Base-by-base conservation (phyloP, 2,113 vertebrate genomes). In the Lipotes vexillifer region DNA sequence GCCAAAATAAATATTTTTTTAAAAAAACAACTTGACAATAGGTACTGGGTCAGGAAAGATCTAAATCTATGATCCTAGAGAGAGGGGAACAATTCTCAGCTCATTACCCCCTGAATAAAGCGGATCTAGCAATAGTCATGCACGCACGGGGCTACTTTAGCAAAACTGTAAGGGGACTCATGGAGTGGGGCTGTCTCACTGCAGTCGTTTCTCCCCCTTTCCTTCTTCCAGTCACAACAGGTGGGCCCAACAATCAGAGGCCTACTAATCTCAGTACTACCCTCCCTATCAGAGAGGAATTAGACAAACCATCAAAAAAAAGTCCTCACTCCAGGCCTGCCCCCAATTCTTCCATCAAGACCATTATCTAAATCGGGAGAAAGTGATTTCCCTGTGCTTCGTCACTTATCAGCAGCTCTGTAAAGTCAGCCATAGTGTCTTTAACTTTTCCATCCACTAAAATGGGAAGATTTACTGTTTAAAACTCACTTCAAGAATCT, bases 361-460 rank as follows among this genome's bases (percentile, higher is more conserved):
- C 52, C 63, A 49, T 52, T 38, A 38, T 68, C 71, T 90, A 69
- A 72, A 86, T 74, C 90, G 85, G 41, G 41, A 87, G 13, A 90
- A 90, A 81, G 59, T 29, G 65, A 90, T 66, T 81, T 94, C 66
- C 69, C 84, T 44, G 29, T 17, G 38, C 57, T 92, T 74, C 6
- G 29, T 81, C 71, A n/a, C 74, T 36, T 27, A 46, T 2, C 29
- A 95, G 61, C 25, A 74, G 71, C 31, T 89, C 68, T 94, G 41
- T 44, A 38, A 72, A 75, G 82, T 74, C 49, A 94, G 74, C 66
- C 78, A 72, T 8, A 77, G n/a, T 29, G 57, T 12, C n/a, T 87
- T 83, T 90, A 92, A 88, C 41, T 96, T 84, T 66, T 88, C 82
- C 93, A 89, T 20, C 49, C 59, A 90, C 20, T 57, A 89, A 92